Base-by-base conservation (phyloP, 2,113 vertebrate genomes). In the Leuciscus idus region DNA sequence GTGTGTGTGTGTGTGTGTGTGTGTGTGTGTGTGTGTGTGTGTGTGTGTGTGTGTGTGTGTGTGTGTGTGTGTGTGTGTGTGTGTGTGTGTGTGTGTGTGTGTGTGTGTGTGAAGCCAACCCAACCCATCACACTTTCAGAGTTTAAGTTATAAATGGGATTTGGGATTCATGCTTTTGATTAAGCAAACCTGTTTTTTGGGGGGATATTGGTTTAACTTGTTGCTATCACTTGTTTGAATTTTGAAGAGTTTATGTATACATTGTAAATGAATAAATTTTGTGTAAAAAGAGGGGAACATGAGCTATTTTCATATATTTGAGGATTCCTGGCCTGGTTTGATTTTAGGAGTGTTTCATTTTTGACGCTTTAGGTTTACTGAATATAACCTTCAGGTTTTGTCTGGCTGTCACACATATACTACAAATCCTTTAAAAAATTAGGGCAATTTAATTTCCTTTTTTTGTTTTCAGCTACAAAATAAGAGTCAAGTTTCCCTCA, bases 231-330 rank as follows among this genome's bases (percentile, higher is more conserved):
- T 95, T 95, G 95, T 95, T 97, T 97, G 95, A 95, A 95, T 93
- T 96, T 96, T 96, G 96, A 95, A 98, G 96, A 96, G 96, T 97
- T 96, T 96, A 96, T 97, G 95, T 97, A 97, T 95, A 97, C 97
- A 96, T 96, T 98, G 96, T 98, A 99, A 98, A 98, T 94, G 93
- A 94, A 95, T 97, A 96, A 95, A 96, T 96, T 97, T 97, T 98
- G 96, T 97, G 96, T 96, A 96, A 97, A 96, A 96, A 96, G 95
- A 96, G 95, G 96, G 96, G 95, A 96, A 95, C 96, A 95, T 66
- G 43, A 80, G 95, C 93, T 95, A 96, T 43, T 73, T 76, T 57
- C n/a, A 76, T 85, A 77, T 50, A 85, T 77, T 23, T 68, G 23
- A 57, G 43, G 39, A 48, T 26, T 66, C 30, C 55, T 12, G 78